Base-by-base conservation (phyloP, 2,797 vertebrate genomes). In the Uromys caudimaculatus region DNA sequence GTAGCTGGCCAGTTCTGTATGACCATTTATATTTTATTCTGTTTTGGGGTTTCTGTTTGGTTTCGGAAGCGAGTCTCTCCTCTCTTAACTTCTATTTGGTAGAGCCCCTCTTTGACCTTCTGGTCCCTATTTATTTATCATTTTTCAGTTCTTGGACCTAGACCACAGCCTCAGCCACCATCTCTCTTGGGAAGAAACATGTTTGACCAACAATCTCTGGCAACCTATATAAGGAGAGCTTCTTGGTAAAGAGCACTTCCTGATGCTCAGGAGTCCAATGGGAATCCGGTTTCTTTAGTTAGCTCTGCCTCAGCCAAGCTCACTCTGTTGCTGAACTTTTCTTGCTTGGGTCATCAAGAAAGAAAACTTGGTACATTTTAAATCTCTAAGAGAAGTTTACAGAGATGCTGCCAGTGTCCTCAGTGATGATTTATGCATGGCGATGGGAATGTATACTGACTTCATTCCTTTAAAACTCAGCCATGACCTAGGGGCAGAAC, bases 381-480 rank as follows among this genome's bases (percentile, higher is more conserved):
- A 44, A 87, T 93, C 23, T 79, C 62, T 44, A 76, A 90, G 62
- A 94, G 10, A 69, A 79, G 38, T 81, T 92, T 88, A 62, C 44
- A 27, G 17, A 90, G 35, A 78, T 62, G 38, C 62, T 87, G 11
- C 62, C 27, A 52, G 35, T 23, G 54, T 83, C 58, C 60, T 88
- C 3, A 8, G 62, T 84, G 64, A 81, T 92, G 94, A 95, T 95
- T 97, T 96, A 93, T 96, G 44, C 76, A 73, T 35, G 84, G 50
- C 0, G 9, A 90, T 64, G 77, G 75, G 67, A 95, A 90, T 56
- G 5, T 62, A 29, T 38, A 24, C 69, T 92, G 76, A 69, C 90
- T 95, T 79, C 60, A 52, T 67, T 84, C 64, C 44, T 94, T 95
- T 87, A 95, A 92, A 96, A 93, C 32, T n/a, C 41, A 69, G 71